Evolutionary conservation across 1,140 invertebrate genomes (phyloP), one percentile per base, ranked within the genome.

Genomic region (Portunus trituberculatus): DNA sequence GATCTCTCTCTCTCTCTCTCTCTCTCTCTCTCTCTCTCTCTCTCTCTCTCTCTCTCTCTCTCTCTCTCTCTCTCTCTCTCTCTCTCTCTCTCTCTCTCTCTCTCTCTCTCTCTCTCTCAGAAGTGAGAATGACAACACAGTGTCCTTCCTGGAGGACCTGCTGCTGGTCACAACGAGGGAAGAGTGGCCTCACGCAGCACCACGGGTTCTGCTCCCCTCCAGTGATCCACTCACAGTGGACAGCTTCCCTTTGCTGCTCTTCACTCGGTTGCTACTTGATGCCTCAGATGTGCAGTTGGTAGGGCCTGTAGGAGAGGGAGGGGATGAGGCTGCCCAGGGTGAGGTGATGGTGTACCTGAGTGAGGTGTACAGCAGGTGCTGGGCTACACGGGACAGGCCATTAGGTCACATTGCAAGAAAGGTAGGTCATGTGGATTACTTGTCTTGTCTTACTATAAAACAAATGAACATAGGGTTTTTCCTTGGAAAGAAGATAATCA

Each of bases 331-430:
- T 86, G 90, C 31, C 16, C 83, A 83, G 48, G n/a, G 12, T 12
- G 89, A 95, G 46, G 94, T 95, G 10, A 32, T 95, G 16, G 90
- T 95, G 48, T 95, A 95, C 59, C 90, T 95, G 25, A 59, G 76
- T 86, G 94, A 95, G 48, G 89, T 95, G 32, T 95, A 86, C 39
- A 10, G 31, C 4, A 86, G 94, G 59, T 95, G 94, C 48, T 95
- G 67, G 39, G 90, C 94, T 32, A 89, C 48, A 12, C 25, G 94
- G 59, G 90, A 92, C 67, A 95, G 32, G 14, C 89, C 89, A 0
- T 32, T 83, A 4, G 31, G 82, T 10, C 20, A 86, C 86, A 39
- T 95, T 3, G 82, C 82, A 32, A 84, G 52, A 59, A 76, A 95
- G 94, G 94, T 92, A 16, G 14, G 39, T 59, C 16, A 20, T 25